These are phyloP conservation scores for Anguilla megastoma DNA, from an alignment of 2,797 vertebrate genomes.

Conservation along the genomic window DNA sequence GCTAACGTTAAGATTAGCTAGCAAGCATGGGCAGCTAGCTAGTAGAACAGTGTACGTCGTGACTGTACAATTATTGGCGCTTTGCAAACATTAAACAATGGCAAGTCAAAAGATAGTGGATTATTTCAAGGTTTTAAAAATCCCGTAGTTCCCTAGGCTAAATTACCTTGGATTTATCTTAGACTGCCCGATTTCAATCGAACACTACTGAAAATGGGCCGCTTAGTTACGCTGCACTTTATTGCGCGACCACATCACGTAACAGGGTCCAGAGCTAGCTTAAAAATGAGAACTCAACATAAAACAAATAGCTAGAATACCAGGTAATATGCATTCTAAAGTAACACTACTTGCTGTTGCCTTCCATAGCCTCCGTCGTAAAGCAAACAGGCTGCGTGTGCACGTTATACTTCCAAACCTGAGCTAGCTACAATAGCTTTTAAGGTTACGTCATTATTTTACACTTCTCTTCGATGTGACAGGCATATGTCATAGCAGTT, in stretches of 20 bases:
- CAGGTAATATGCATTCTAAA: background rate
- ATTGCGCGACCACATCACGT: background rate
- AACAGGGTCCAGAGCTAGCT: background rate
- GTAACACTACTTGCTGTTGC: background rate
- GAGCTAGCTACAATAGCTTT: background rate
- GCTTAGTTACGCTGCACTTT: conserved; percentile 20
- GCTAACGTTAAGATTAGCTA: background rate
- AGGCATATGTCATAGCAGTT: background rate
- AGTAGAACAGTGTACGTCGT: background rate
- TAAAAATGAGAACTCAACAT: background rate
- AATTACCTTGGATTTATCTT: background rate
- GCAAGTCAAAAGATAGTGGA: background rate
- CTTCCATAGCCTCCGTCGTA: background rate
- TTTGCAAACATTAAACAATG: background rate
- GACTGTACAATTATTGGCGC: background rate
- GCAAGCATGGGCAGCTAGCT: background rate
- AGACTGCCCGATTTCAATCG: background rate
- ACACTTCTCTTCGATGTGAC: background rate
- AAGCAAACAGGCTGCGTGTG: background rate
- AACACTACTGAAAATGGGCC: background rate
- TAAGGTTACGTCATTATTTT: conserved; percentile 25
- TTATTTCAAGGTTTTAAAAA: background rate
- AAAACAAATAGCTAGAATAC: background rate
- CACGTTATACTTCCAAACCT: background rate
- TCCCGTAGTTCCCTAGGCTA: background rate